phyloP scores from a whole-genome alignment of 2,797 vertebrate genomes.

The Rhadinocentrus ornatus region DNA sequence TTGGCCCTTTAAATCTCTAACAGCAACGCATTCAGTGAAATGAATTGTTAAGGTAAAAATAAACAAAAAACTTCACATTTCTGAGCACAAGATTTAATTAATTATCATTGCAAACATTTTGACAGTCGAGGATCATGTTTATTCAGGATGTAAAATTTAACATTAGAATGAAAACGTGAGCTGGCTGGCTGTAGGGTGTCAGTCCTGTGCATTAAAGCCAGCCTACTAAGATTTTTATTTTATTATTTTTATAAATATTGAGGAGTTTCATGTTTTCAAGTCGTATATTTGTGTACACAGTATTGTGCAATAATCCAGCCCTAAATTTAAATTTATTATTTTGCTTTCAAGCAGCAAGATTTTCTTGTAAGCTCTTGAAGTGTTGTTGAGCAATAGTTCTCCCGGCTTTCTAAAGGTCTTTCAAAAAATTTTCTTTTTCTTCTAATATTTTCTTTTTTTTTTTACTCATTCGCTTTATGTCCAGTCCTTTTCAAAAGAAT shows the following conservation, averaged over 20 bases:
- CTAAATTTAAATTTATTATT: neutral
- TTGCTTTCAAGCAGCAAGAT: neutral
- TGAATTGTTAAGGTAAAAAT: neutral
- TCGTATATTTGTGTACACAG: no score
- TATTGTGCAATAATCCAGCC: neutral
- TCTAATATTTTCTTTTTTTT: neutral
- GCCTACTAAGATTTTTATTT: no score
- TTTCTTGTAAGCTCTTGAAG: neutral
- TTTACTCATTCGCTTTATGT: neutral
- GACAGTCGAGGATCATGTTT: neutral
- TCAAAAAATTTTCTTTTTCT: neutral
- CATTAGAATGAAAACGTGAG: no score
- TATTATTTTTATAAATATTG: no score
- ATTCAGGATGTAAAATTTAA: no score
- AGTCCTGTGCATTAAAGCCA: no score
- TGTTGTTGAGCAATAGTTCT: neutral
- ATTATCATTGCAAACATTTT: neutral
- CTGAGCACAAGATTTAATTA: neutral
- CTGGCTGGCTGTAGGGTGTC: no score
- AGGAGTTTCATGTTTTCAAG: no score
- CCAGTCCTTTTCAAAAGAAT: neutral
- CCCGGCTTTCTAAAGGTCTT: neutral
- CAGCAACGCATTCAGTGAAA: neutral
- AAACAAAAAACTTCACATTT: neutral
- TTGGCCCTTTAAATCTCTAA: neutral